Percentiles rank a stretch among this genome's conserved stretches.
phyloP scores from a whole-genome alignment of 1,140 invertebrate genomes.

The Cylas formicarius region DNA sequence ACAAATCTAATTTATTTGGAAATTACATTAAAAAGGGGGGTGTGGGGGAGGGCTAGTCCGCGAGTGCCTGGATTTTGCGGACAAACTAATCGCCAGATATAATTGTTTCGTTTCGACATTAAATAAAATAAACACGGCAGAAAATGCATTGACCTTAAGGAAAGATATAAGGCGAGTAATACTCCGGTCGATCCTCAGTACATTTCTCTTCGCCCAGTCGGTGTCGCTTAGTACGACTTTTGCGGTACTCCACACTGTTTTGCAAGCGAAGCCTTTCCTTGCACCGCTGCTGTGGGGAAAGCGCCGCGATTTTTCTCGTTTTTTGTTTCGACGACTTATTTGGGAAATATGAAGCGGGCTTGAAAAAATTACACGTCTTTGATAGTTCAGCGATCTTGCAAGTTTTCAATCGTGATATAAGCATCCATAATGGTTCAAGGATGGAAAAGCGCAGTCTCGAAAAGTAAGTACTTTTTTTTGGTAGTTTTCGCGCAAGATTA shows the following conservation, averaged over 20 bases:
- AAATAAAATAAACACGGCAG: slow-evolving; percentile 7
- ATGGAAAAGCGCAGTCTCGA: slow-evolving; percentile 17
- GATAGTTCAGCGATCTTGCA: too few relatives aligned
- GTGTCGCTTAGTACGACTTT: slow-evolving; percentile 1
- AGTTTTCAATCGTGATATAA: too few relatives aligned
- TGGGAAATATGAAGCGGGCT: slow-evolving; percentile 8
- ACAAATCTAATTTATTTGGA: too few relatives aligned
- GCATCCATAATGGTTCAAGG: slow-evolving; percentile 18
- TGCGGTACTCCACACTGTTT: background rate
- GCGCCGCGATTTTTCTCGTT: background rate
- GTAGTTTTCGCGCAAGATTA: too few relatives aligned
- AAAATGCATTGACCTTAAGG: slow-evolving; percentile 23
- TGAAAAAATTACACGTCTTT: slow-evolving; percentile 6
- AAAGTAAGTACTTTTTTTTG: slow-evolving; percentile 14
- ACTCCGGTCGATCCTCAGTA: background rate
- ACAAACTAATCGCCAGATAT: too few relatives aligned
- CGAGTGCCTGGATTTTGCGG: too few relatives aligned
- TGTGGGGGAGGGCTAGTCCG: too few relatives aligned
- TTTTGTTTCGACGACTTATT: background rate
- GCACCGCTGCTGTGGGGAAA: background rate
- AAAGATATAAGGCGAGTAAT: slow-evolving; percentile 21
- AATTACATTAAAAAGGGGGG: too few relatives aligned
- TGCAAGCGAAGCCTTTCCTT: background rate
- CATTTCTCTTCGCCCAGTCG: slow-evolving; percentile 9
- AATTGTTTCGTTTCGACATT: background rate